Base-by-base conservation (phyloP, 2,797 vertebrate species). In the Kryptolebias ocellatus region DNA sequence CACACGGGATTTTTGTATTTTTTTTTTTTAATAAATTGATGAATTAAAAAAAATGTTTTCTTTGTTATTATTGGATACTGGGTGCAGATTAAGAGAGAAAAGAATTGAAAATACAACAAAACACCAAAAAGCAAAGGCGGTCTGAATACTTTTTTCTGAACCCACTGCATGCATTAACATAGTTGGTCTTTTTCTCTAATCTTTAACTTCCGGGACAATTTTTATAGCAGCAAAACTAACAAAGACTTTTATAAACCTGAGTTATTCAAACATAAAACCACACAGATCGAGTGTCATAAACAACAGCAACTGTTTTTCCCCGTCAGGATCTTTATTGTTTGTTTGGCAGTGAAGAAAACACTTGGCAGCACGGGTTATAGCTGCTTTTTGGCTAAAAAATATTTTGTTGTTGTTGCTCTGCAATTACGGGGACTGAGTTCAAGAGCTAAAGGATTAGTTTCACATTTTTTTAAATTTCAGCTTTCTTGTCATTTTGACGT, bases 301-400 rank as follows among this genome's bases (percentile, higher is more conserved):
- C 64, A 49, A 20, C 53, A 6, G 49, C 42, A 34, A 53, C 57
- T 46, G 50, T 67, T 50, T 58, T 66, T 24, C 44, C 2, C 53
- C 53, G 31, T 10, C 18, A 60, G 29, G 42, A 7, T 42, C 37
- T 72, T 53, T 56, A 45, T 68, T 65, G 18, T 67, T 66, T 57
- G 56, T 67, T 61, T 53, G 64, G 60, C 51, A 34, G 64, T 49
- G 24, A 28, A 67, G 56, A 67, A 24, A 37, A 24, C 63, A 65
- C 24, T 51, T 70, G 64, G 69, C 66, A 73, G 63, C 53, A 45
- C 17, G 24, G 37, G 67, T 73, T 70, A 60, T 29, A 61, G 17
- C 47, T 61, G 39, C 62, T 78, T 49, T 24, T 52, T 16, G 37
- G 31, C 12, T 29, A 54, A 49, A 75, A 50, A 37, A 31, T 56